A percentile compares a stretch with the other conserved stretches of the same genome.
Evolutionary conservation across 2,113 vertebrate species (phyloP).

Genomic region (Mola mola): DNA sequence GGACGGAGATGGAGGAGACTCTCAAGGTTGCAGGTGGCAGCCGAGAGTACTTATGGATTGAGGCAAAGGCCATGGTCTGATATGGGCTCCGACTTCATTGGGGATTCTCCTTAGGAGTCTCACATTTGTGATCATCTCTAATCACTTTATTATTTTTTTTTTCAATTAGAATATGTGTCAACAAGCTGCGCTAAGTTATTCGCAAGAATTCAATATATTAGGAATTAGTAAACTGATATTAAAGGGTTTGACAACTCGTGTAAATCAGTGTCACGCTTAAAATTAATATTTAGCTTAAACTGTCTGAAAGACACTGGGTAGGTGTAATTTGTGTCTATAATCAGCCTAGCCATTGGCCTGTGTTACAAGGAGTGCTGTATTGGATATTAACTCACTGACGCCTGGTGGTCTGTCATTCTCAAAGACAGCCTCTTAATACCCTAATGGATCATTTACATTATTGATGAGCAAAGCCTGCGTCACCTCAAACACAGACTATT

Average conservation of each 20-base stretch:
- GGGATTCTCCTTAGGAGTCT: conserved; percentile 55
- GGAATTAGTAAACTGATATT: no score
- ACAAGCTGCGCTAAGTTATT: conserved; percentile 1
- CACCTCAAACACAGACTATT: conserved; percentile 93
- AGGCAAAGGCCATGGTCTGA: conserved; percentile 58
- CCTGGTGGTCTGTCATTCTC: conserved; percentile 88
- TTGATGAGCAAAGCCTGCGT: conserved; percentile 95
- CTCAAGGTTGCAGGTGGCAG: conserved; percentile 81
- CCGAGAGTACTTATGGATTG: conserved; percentile 73
- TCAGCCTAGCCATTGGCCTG: conserved; percentile 50
- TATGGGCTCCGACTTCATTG: conserved; percentile 54
- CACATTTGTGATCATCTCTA: conserved; percentile 51
- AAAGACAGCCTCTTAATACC: conserved; percentile 88
- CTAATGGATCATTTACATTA: conserved; percentile 96
- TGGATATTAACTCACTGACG: conserved; percentile 79
- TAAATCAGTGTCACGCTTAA: conserved; percentile 1
- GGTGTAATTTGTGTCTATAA: conserved; percentile 40
- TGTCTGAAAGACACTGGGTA: not conserved
- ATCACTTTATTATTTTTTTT: conserved; percentile 40
- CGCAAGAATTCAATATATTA: no score
- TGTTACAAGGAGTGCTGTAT: conserved; percentile 70
- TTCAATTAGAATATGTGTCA: conserved; percentile 29
- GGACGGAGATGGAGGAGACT: conserved; percentile 54
- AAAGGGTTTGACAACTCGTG: conserved; percentile 5
- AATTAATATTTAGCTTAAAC: conserved; percentile 1